Evolutionary conservation across 2,113 vertebrate genomes (phyloP).

Genomic region (Columbina picui): DNA sequence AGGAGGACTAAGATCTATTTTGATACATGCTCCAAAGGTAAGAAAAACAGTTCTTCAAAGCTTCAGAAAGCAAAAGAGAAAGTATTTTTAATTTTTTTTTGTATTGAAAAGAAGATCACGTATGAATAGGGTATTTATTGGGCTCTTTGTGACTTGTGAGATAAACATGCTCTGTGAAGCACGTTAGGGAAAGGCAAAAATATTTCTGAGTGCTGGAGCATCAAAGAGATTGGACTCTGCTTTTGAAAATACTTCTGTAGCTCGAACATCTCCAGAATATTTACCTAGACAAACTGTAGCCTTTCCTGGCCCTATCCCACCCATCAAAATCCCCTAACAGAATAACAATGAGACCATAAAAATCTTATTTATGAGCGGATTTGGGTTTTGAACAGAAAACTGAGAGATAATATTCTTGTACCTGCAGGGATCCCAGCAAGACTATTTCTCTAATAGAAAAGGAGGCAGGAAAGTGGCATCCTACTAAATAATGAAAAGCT

Average conservation of each 20-base stretch:
- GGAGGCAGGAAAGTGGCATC: constrained; percentile 36
- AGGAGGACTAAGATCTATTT: constrained; percentile 20
- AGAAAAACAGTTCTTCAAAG: constrained; percentile 35
- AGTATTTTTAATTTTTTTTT: neutral
- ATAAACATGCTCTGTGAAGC: neutral
- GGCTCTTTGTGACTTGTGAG: neutral
- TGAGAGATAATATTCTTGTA: neutral
- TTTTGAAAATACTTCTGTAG: neutral
- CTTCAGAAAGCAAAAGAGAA: neutral
- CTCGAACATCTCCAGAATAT: neutral
- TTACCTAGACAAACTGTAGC: neutral
- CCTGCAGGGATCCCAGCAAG: constrained; percentile 29
- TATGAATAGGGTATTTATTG: neutral
- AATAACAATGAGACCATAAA: neutral
- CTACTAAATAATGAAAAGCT: constrained; percentile 64
- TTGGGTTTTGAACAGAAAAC: neutral
- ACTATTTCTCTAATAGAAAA: constrained; percentile 6
- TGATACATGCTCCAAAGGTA: constrained; percentile 41
- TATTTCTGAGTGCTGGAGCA: neutral
- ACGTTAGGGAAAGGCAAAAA: neutral
- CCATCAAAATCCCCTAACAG: neutral
- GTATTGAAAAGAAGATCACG: neutral
- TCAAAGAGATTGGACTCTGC: neutral
- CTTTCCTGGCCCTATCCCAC: neutral
- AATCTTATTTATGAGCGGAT: neutral